Evolutionary conservation across 2,888 invertebrate genomes (phyloP), one percentile per base, ranked within the genome.

Genomic region (Hirtodrosophila duncani): DNA sequence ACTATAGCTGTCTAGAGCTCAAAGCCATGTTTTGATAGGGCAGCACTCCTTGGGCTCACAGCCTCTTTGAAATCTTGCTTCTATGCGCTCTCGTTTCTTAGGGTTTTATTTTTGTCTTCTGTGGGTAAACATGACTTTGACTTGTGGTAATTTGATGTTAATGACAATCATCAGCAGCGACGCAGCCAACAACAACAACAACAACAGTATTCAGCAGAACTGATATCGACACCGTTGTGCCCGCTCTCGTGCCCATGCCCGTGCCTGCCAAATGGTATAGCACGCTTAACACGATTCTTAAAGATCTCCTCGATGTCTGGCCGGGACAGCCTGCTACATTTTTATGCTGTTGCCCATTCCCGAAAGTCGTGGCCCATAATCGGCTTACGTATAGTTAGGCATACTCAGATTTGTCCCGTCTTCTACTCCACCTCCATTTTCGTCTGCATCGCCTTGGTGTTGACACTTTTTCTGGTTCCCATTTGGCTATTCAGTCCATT

Each of bases 81-180:
- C 23, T 41, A 17, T 36, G 26, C 23, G 26, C n/a, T 26, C 10
- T 18, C 23, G 34, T 17, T 33, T 39, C 4, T 18, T 10, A 27
- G 50, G 16, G 43, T 52, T 38, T 23, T 39, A 17, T 31, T 34
- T 50, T 50, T 52, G 16, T 55, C 65, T 64, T 64, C 63, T n/a
- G n/a, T n/a, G n/a, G 63, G 53, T 61, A 59, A 63, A 72, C 64
- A 74, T 72, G 75, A 69, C 71, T 79, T 67, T 80, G 74, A 81
- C 71, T 83, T 83, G 82, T 83, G 78, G 82, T 79, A 81, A 83
- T 84, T 81, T 82, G 82, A 82, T 81, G 82, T 81, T 84, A 82
- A 81, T 83, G 81, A 78, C 75, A 80, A 69, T 75, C 77, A 80
- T 80, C 75, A 79, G 62, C 66, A 52, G 63, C 57, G 53, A 55